phyloP scores from a whole-genome alignment of 2,113 vertebrate genomes.

The Argyrosomus japonicus region DNA sequence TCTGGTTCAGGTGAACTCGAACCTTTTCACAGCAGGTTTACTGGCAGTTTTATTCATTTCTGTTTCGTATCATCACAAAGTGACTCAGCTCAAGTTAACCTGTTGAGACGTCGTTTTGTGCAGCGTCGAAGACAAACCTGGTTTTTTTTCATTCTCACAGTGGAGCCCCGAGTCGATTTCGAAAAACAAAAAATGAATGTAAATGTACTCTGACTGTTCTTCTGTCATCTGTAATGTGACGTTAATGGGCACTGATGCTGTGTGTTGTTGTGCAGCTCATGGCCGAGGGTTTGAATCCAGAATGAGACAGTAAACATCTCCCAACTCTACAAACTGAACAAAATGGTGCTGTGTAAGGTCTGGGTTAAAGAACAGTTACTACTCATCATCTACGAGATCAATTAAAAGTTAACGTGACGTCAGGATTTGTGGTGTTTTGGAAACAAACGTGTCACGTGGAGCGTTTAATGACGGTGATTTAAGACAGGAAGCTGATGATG shows the following conservation, averaged over 20 bases:
- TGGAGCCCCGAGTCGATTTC: neutral
- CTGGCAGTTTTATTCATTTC: no score
- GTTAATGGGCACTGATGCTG: neutral
- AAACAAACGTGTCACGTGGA: neutral
- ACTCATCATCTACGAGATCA: neutral
- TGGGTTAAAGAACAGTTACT: neutral
- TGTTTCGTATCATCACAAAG: no score
- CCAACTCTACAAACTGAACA: neutral
- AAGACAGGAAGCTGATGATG: neutral
- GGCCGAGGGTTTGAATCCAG: neutral
- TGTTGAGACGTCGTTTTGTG: no score
- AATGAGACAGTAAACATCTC: neutral
- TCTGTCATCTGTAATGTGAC: neutral
- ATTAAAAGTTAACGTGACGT: neutral
- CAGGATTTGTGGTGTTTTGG: neutral
- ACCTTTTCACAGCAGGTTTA: no score
- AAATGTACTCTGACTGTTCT: neutral
- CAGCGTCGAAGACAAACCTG: neutral
- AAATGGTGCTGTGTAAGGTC: neutral
- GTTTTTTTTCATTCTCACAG: no score
- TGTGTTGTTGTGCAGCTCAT: neutral
- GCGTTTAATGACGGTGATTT: neutral
- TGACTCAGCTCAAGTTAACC: no score
- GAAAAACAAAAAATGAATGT: neutral
- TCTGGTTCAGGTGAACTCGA: no score